Evolutionary conservation across 2,888 invertebrate species (phyloP).

Genomic region (Chrysina gloriosa): DNA sequence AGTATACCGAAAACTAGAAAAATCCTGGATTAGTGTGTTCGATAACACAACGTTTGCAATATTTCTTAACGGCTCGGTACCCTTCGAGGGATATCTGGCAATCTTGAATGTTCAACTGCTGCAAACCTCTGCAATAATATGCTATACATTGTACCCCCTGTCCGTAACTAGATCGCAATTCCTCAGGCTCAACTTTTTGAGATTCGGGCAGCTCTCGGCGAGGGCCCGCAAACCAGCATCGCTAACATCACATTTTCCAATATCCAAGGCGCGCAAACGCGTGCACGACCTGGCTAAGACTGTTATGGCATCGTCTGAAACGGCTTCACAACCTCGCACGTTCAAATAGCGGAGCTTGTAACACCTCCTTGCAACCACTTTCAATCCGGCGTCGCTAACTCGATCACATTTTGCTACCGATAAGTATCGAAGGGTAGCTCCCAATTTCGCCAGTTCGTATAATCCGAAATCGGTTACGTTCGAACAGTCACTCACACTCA

Average conservation of each 20-base stretch:
- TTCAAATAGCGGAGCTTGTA: constrained; percentile 91
- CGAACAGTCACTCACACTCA: constrained; percentile 91
- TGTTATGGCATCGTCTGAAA: constrained; percentile 92
- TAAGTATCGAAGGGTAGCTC: constrained; percentile 89
- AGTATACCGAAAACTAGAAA: constrained; percentile 68
- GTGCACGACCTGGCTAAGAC: constrained; percentile 88
- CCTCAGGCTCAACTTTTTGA: constrained; percentile 89
- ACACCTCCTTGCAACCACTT: constrained; percentile 87
- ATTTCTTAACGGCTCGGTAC: constrained; percentile 91
- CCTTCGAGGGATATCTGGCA: constrained; percentile 91
- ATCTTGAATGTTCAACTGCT: constrained; percentile 93
- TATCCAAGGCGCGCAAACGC: constrained; percentile 85
- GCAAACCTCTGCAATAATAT: constrained; percentile 88
- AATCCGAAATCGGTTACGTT: constrained; percentile 92
- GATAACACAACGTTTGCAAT: constrained; percentile 92
- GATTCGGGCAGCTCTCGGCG: constrained; percentile 89
- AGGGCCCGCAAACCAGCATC: constrained; percentile 88
- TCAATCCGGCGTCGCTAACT: constrained; percentile 90
- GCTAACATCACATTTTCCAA: constrained; percentile 94
- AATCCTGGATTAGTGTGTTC: constrained; percentile 97
- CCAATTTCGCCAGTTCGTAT: constrained; percentile 88
- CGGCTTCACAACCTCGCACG: constrained; percentile 91
- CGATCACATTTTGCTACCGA: constrained; percentile 95
- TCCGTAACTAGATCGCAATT: constrained; percentile 94
- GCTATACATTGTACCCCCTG: constrained; percentile 89